Conservation (phyloP, 2,797 vertebrate genomes). For the Takifugu rubripes region DNA sequence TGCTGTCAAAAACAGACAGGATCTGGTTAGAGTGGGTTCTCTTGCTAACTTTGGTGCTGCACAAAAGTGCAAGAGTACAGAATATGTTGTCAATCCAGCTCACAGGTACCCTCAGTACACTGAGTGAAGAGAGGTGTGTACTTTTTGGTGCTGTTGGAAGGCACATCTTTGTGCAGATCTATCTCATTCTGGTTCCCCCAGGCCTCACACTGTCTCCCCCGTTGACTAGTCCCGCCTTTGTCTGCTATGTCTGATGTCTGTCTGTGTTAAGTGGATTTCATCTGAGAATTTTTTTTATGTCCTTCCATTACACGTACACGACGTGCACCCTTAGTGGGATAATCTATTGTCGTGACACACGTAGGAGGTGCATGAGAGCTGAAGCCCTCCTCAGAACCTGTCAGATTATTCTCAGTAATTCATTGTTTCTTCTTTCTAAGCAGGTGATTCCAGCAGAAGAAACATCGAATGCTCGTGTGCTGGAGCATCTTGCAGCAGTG, state of each 20-base stretch:
- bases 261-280: slow-evolving; percentile 51
- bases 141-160: no score
- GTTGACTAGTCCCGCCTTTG: slow-evolving; percentile 36
- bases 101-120: not conserved
- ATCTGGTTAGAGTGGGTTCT: slow-evolving; percentile 11
- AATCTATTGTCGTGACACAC: slow-evolving; percentile 11
- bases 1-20: slow-evolving; percentile 7
- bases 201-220: slow-evolving; percentile 29
- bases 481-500: slow-evolving; percentile 78
- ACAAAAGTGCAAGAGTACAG: not conserved
- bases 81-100: not conserved
- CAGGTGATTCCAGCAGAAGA: slow-evolving; percentile 76
- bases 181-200: slow-evolving; percentile 27
- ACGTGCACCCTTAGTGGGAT: not conserved
- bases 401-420: slow-evolving; percentile 1
- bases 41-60: slow-evolving; percentile 2
- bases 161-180: slow-evolving; percentile 19
- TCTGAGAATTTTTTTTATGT: not conserved
- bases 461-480: slow-evolving; percentile 86
- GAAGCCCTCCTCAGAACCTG: slow-evolving; percentile 3
- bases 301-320: slow-evolving; percentile 3
- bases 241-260: slow-evolving; percentile 61
- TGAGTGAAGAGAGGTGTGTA: no score
- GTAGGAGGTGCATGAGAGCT: slow-evolving; percentile 4
- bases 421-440: slow-evolving; percentile 15